A percentile compares a stretch with the other conserved stretches of the same genome.
These are phyloP conservation scores for Corynorhinus townsendii DNA, from an alignment of 2,113 vertebrate genomes.

Conservation along the genomic window DNA sequence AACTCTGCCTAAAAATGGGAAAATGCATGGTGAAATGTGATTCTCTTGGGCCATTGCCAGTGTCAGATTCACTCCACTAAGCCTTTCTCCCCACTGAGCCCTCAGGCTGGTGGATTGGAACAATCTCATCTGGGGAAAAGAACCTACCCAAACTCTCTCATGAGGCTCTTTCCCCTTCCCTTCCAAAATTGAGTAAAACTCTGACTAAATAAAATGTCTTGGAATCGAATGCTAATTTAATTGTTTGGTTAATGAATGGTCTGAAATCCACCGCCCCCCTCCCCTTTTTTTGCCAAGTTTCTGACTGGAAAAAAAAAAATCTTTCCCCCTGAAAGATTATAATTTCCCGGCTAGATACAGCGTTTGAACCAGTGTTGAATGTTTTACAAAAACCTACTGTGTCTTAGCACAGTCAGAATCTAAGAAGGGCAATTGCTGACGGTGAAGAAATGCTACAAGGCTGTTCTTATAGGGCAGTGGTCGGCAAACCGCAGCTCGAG, in stretches of 20 bases:
- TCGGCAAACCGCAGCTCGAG: too few species aligned
- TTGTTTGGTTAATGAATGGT: background rate
- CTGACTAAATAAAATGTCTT: background rate
- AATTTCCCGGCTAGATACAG: background rate
- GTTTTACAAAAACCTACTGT: background rate
- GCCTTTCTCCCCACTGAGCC: background rate
- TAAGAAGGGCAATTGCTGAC: background rate
- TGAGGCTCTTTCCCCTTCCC: rapidly evolving
- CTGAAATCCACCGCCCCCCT: background rate
- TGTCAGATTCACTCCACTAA: background rate
- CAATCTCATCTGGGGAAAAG: background rate
- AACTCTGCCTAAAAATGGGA: background rate
- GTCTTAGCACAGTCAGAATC: background rate
- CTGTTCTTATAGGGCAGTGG: background rate
- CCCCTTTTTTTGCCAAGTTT: rapidly evolving
- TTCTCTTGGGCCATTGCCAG: background rate
- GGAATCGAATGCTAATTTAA: background rate
- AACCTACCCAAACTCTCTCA: background rate
- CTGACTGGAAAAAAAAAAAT: background rate
- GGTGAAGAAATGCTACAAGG: background rate
- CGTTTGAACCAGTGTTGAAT: background rate
- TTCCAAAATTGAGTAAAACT: background rate
- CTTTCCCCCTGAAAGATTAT: background rate
- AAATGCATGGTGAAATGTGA: background rate
- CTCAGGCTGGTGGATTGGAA: background rate